Percentiles rank a stretch among this genome's conserved stretches.
Conservation (phyloP, 2,113 vertebrate genomes). For the Pholis gunnellus region DNA sequence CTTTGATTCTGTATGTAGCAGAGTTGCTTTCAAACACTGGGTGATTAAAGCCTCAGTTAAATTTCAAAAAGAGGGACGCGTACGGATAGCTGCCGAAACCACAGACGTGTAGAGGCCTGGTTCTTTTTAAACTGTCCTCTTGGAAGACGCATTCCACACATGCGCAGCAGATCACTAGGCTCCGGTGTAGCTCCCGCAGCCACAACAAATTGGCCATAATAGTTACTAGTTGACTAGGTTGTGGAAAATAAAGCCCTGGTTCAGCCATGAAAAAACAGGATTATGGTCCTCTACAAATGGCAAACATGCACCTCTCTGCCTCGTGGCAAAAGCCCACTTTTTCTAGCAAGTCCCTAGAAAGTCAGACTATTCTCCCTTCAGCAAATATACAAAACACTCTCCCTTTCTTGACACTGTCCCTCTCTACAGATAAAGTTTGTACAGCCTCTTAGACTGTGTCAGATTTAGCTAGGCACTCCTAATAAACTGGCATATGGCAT, state of each 20-base stretch:
- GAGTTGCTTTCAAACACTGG: background rate
- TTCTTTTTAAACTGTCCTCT: background rate
- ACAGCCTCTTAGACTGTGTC: background rate
- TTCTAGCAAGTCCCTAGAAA: background rate
- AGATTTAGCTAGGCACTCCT: background rate
- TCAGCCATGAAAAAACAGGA: background rate
- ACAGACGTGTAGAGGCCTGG: background rate
- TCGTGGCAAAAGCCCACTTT: background rate
- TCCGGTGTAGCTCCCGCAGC: background rate
- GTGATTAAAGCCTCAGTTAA: background rate
- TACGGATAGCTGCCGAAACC: background rate
- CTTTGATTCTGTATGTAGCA: too few relatives aligned
- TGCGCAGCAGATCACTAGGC: background rate
- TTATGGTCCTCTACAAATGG: background rate
- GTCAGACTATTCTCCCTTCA: background rate
- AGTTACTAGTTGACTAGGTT: background rate
- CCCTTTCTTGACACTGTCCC: background rate
- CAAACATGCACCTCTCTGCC: background rate
- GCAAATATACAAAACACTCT: background rate
- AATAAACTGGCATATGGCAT: background rate
- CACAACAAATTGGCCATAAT: background rate
- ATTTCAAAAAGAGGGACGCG: background rate
- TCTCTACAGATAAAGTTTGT: background rate
- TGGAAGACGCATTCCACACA: background rate
- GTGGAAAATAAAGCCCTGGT: background rate